phyloP scores from a whole-genome alignment of 2,113 vertebrate genomes.

The Mola mola region DNA sequence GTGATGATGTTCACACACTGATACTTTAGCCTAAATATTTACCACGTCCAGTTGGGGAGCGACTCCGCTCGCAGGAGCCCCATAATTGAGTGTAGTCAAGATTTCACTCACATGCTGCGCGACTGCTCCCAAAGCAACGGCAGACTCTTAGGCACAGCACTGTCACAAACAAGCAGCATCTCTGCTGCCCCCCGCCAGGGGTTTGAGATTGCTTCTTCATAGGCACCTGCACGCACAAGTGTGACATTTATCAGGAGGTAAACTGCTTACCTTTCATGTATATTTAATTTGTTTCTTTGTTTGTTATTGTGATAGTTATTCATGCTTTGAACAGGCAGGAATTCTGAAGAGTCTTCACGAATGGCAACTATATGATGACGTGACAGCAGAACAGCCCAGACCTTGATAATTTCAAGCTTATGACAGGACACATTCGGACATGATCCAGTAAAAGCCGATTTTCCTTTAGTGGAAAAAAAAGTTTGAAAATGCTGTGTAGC shows the following conservation, averaged over 20 bases:
- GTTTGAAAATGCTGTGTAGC: too few species aligned
- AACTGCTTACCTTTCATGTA: conserved; percentile 51
- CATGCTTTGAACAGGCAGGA: too few species aligned
- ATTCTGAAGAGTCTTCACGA: too few species aligned
- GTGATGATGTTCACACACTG: neutral
- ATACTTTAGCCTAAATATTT: conserved; percentile 34
- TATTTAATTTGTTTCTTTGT: conserved; percentile 36
- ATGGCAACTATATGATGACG: too few species aligned
- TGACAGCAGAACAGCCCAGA: too few species aligned
- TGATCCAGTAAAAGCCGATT: too few species aligned
- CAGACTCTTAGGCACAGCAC: conserved; percentile 47
- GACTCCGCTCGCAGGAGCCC: conserved; percentile 25
- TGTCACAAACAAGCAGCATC: conserved; percentile 55
- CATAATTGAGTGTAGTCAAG: conserved; percentile 38
- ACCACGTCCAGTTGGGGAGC: conserved; percentile 10
- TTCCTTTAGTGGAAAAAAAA: too few species aligned
- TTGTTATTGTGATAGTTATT: neutral
- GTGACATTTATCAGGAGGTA: conserved; percentile 47
- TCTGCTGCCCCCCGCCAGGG: conserved; percentile 12
- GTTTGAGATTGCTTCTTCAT: conserved; percentile 28
- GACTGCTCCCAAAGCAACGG: conserved; percentile 45
- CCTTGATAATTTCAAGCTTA: too few species aligned
- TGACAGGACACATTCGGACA: too few species aligned
- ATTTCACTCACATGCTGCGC: conserved; percentile 44
- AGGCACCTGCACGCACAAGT: conserved; percentile 33